Conservation (phyloP, 2,888 invertebrate species). For the Habrosyne pyritoides region DNA sequence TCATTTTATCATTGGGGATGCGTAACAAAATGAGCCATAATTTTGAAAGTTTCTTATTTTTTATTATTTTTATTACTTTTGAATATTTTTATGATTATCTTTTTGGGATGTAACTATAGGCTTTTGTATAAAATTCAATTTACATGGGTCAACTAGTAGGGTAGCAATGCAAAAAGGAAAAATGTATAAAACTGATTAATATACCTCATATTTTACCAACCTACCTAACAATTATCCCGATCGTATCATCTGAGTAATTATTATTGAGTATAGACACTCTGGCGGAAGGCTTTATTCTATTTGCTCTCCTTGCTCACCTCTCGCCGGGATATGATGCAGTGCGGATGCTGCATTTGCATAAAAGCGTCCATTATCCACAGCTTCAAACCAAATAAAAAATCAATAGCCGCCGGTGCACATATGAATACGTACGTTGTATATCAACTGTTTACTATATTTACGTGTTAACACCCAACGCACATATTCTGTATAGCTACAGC, state of each 20-base stretch:
- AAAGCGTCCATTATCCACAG: conserved; percentile 78
- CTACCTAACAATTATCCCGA: not conserved
- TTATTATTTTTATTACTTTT: too few species aligned
- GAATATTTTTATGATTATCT: too few species aligned
- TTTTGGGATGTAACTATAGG: too few species aligned
- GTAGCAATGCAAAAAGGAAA: too few species aligned
- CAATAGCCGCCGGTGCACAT: conserved; percentile 57
- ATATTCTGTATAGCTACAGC: not conserved
- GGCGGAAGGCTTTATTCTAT: conserved; percentile 31
- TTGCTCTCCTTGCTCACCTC: conserved; percentile 43
- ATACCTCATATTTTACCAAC: not conserved
- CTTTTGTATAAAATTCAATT: too few species aligned
- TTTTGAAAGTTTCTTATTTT: too few species aligned
- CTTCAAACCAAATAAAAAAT: conserved; percentile 75
- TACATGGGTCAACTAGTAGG: too few species aligned
- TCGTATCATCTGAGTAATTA: not conserved
- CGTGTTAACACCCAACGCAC: too few species aligned
- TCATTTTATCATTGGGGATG: too few species aligned
- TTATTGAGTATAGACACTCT: conserved; percentile 7
- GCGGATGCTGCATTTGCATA: conserved; percentile 80
- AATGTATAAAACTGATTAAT: not conserved
- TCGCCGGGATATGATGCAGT: conserved; percentile 66
- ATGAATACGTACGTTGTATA: conserved; percentile 9
- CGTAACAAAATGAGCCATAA: too few species aligned
- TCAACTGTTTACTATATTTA: not conserved